Evolutionary conservation across 2,113 vertebrate genomes (phyloP), one percentile per base, ranked within the genome.

Genomic region (Ammodytes dubius): DNA sequence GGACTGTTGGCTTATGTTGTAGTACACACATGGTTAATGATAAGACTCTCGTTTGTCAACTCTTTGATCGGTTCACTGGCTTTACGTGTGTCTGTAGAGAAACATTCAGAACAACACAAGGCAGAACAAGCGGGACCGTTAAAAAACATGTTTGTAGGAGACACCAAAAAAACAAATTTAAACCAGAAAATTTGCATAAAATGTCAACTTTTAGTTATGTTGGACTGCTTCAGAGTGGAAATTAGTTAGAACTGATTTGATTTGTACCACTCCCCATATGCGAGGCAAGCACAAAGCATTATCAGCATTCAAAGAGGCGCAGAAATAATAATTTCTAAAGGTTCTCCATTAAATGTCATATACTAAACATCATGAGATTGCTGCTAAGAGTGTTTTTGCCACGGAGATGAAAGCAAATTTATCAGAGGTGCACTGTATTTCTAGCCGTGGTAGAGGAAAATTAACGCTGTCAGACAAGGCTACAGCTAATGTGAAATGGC

Each of bases 191-290:
- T 27, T 27, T 27, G 27, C 27, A 27, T 27, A 27, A 27, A 27
- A 27, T 27, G 27, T 27, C 27, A 27, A 27, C 27, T 27, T 27
- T 27, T 27, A 27, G 27, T 27, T 27, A 2, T 27, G 27, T 27
- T 27, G 57, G 64, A 77, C 77, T 76, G 83, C 88, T 89, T 85
- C 59, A 45, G 66, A 67, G 81, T 82, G 84, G 87, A 91, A 93
- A 94, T 89, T 87, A 93, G 88, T 77, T 70, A 65, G 90, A 88
- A 92, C 88, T 90, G 87, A 91, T 91, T 82, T 73, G 86, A 91
- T 93, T 91, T 89, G 84, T 77, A 82, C 79, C 77, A 78, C 81
- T 87, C 74, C 79, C 77, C 49, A 42, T 77, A 84, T 70, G 52
- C 87, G 47, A 70, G 72, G 77, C 61, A 56, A 61, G 77, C 66